These are phyloP conservation scores for Rhagonycha fulva DNA, from an alignment of 2,888 invertebrate genomes.

Conservation along the genomic window DNA sequence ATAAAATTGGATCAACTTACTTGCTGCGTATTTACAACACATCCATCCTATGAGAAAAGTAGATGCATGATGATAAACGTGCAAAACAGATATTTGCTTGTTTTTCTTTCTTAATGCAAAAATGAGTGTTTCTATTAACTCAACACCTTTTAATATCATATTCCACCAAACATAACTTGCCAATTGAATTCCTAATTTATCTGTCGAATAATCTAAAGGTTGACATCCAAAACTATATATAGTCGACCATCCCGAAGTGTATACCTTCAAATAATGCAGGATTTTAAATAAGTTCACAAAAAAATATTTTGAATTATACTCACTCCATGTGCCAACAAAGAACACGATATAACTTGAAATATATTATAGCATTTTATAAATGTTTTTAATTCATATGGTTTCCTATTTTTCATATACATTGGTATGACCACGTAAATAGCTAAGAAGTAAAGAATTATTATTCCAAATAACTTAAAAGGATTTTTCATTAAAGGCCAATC, in stretches of 20 bases:
- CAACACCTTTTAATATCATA: conserved; percentile 65
- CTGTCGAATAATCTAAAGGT: conserved; percentile 70
- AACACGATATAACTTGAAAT: conserved; percentile 67
- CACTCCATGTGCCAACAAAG: conserved; percentile 71
- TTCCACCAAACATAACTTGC: conserved; percentile 62
- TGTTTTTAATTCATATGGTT: too few species aligned
- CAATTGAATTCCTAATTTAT: conserved; percentile 63
- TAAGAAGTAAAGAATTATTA: conserved; percentile 56
- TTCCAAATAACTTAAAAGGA: conserved; percentile 54
- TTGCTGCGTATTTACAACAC: background rate
- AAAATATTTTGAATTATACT: conserved; percentile 47
- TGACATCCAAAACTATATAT: conserved; percentile 68
- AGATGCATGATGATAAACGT: conserved; percentile 70
- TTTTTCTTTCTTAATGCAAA: conserved; percentile 70
- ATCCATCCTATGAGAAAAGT: conserved; percentile 47
- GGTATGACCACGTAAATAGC: conserved; percentile 60
- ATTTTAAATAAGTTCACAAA: background rate
- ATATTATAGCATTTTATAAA: too few species aligned
- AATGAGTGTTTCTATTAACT: conserved; percentile 69
- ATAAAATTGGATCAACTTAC: background rate
- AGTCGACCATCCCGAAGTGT: conserved; percentile 67
- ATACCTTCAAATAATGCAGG: conserved; percentile 58
- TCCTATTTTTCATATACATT: too few species aligned
- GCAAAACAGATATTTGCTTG: conserved; percentile 68
- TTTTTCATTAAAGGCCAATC: conserved; percentile 61